Evolutionary conservation across 53 echinoderm and acorn worm species (phyloP), one percentile per base, ranked within the genome.

Genomic region (Holothuria scabra): DNA sequence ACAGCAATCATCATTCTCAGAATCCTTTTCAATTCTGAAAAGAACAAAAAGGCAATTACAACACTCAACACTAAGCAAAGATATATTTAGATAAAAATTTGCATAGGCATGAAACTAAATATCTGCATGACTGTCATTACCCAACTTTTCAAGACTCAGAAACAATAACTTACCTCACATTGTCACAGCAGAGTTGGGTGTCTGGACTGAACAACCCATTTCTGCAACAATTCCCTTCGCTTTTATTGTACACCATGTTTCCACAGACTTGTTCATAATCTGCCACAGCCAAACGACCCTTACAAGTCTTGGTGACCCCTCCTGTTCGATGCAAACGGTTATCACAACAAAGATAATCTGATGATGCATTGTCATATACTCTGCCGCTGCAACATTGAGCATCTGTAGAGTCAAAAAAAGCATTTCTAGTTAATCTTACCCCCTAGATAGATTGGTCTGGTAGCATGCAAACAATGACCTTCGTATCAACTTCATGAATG

Each of bases 211-310:
- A 49, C 7, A 78, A 11, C 4, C 78, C 78, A 31, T 78, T 28
- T 13, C 78, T 59, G 31, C 78, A 78, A 56, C 56, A 58, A 2
- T 30, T 10, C 14, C 78, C 78, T 10, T 78, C 78, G 28, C 31
- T 12, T 32, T 28, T 56, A 26, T n/a, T 46, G 28, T 78, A 58
- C 32, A 78, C 52, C 28, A 56, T 78, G 25, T 58, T 28, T 0
- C 78, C 78, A 28, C 78, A 78, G 56, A 78, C 48, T 56, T 78
- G 78, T 57, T 78, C 58, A 16, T 78, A 26, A 1, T 59, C 58
- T 26, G 78, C 56, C 4, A 78, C 20, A 32, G 78, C 78, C 31
- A 78, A 19, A 8, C 29, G 78, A 57, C 78, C 78, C 4, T 28
- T 29, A 20, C 78, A 78, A 21, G 30, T 58, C 52, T 78, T 78